Evolutionary conservation across 2,888 invertebrate genomes (phyloP).

Genomic region (Cabera pusaria): DNA sequence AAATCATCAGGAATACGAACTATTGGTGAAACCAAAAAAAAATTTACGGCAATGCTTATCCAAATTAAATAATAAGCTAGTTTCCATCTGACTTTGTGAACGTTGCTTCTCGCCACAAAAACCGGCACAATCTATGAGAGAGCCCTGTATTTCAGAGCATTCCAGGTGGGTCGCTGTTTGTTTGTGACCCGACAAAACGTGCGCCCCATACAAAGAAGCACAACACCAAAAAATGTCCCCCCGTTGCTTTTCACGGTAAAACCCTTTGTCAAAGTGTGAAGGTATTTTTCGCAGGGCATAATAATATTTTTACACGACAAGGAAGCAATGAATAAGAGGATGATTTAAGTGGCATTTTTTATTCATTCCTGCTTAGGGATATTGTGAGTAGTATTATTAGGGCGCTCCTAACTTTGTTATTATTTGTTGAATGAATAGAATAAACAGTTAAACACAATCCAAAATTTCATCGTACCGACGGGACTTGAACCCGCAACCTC

Average conservation of each 20-base stretch:
- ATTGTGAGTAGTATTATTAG: too few relatives aligned
- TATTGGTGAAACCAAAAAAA: too few relatives aligned
- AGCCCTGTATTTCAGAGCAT: slow-evolving; percentile 34
- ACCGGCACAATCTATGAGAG: slow-evolving; percentile 23
- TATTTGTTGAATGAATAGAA: too few relatives aligned
- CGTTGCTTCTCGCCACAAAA: slow-evolving; percentile 13
- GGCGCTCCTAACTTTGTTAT: too few relatives aligned
- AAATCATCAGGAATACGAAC: too few relatives aligned
- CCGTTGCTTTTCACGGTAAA: slow-evolving; percentile 42
- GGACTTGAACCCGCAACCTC: too few relatives aligned
- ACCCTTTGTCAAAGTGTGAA: slow-evolving; percentile 52
- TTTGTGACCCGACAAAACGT: slow-evolving; percentile 45
- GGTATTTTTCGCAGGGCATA: slow-evolving; percentile 41
- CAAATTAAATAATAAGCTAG: too few relatives aligned
- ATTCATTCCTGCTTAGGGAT: too few relatives aligned
- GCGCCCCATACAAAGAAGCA: slow-evolving; percentile 51
- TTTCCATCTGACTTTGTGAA: too few relatives aligned
- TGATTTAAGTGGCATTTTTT: slow-evolving; percentile 28
- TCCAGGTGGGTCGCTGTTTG: slow-evolving; percentile 43
- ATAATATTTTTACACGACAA: slow-evolving; percentile 26
- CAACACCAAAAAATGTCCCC: slow-evolving; percentile 38
- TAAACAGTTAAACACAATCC: too few relatives aligned
- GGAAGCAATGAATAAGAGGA: slow-evolving; percentile 28
- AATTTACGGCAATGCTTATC: too few relatives aligned
- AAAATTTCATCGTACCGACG: too few relatives aligned